These are phyloP conservation scores for Montipora efflorescens DNA, from an alignment of 64 coral and sea anemone species.

Conservation along the genomic window DNA sequence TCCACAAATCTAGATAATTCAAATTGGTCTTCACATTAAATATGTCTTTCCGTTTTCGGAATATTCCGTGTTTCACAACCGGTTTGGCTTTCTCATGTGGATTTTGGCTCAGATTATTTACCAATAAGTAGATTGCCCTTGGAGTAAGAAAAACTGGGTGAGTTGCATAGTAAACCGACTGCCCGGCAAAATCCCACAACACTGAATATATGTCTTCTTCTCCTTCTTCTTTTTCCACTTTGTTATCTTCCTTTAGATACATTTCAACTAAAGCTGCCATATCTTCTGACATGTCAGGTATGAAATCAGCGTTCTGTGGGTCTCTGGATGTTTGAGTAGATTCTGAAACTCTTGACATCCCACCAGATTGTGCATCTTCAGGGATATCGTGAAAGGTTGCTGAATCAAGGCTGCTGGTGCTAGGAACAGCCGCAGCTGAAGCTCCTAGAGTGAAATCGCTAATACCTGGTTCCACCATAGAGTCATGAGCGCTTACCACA, in stretches of 20 bases:
- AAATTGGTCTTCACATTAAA: background rate
- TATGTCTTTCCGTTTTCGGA: background rate
- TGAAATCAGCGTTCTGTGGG: too few relatives aligned
- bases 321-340: too few relatives aligned
- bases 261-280: background rate
- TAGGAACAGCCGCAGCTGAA: too few relatives aligned
- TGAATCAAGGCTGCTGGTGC: too few relatives aligned
- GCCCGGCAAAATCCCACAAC: conserved; percentile 57
- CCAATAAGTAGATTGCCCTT: conserved; percentile 31
- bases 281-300: background rate
- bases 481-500: too few relatives aligned
- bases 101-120: conserved; percentile 6
- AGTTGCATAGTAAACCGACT: conserved; percentile 37
- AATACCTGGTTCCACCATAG: too few relatives aligned
- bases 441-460: too few relatives aligned
- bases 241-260: background rate
- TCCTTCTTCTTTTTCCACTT: background rate
- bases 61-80: background rate
- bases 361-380: too few relatives aligned
- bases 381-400: too few relatives aligned
- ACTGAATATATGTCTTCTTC: conserved; percentile 7
- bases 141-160: conserved; percentile 35
- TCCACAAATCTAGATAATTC: background rate
- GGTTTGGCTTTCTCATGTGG: background rate
- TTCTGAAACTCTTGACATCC: too few relatives aligned